Conservation (phyloP, 2,797 vertebrate genomes). For the Gallirallus australis region DNA sequence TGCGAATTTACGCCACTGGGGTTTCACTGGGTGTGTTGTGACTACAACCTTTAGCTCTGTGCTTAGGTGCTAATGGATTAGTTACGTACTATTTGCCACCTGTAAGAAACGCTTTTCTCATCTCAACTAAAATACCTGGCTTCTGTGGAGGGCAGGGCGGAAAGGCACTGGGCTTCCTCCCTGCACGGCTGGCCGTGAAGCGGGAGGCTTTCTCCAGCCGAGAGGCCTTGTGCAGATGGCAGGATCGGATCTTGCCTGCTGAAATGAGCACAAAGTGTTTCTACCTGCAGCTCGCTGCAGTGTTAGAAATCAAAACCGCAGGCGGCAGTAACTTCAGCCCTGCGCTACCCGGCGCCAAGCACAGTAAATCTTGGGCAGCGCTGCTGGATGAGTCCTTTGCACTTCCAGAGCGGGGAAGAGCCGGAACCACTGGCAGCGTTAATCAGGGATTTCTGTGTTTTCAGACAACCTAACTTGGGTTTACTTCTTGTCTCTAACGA, state of each 20-base stretch:
- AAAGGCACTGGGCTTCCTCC: background rate
- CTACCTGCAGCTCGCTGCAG: conserved; percentile 4
- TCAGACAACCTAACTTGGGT: background rate
- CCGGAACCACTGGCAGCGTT: background rate
- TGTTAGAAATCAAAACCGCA: conserved; percentile 44
- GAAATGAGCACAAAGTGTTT: background rate
- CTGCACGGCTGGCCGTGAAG: accelerated
- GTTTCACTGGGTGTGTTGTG: accelerated
- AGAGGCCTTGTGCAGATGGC: background rate
- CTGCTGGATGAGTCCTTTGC: background rate
- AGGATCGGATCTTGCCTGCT: background rate
- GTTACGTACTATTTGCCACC: background rate
- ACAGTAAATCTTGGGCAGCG: background rate
- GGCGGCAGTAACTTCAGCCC: background rate
- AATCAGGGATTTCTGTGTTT: background rate
- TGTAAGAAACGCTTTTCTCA: background rate
- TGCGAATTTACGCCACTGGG: background rate
- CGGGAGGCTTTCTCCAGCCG: background rate
- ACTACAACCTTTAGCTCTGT: background rate
- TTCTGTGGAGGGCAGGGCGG: background rate
- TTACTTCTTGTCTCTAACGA: background rate
- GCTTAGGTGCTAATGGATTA: background rate
- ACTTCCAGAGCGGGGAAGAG: background rate
- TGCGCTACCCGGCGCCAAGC: background rate
- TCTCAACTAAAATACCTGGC: background rate